These are phyloP conservation scores for Percopsis omiscomaycus DNA, from an alignment of 2,797 vertebrate genomes.

Conservation along the genomic window DNA sequence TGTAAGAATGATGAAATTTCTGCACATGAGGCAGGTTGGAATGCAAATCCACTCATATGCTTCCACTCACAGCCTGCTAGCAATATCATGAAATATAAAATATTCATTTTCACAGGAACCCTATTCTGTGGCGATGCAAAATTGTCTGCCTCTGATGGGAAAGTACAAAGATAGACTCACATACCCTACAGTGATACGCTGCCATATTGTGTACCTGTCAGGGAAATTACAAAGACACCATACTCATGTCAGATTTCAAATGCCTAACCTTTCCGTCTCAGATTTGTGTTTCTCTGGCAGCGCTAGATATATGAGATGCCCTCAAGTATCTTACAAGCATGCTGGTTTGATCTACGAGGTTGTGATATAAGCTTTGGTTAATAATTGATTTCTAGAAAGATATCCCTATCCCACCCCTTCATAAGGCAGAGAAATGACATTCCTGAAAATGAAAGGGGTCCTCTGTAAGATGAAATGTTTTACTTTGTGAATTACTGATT, in stretches of 20 bases:
- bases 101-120: conserved; percentile 76
- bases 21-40: conserved; percentile 73
- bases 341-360: conserved; percentile 75
- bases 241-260: conserved; percentile 69
- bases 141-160: conserved; percentile 67
- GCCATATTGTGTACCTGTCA: conserved; percentile 74
- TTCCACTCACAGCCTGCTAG: conserved; percentile 74
- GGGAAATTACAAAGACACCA: conserved; percentile 73
- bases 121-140: conserved; percentile 72
- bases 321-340: conserved; percentile 70
- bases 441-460: conserved; percentile 76
- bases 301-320: conserved; percentile 76
- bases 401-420: conserved; percentile 63
- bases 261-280: conserved; percentile 70
- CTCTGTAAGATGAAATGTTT: conserved; percentile 63
- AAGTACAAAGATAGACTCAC: conserved; percentile 73
- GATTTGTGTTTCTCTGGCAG: conserved; percentile 71
- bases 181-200: conserved; percentile 75
- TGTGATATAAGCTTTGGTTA: conserved; percentile 77
- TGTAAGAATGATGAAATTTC: conserved; percentile 54
- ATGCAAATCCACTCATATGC: conserved; percentile 72
- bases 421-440: conserved; percentile 70
- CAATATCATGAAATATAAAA: conserved; percentile 79
- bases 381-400: conserved; percentile 77
- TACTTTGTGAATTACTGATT: conserved; percentile 74